Evolutionary conservation across 2,888 invertebrate genomes (phyloP).

Genomic region (Macrostomum cliftonense): DNA sequence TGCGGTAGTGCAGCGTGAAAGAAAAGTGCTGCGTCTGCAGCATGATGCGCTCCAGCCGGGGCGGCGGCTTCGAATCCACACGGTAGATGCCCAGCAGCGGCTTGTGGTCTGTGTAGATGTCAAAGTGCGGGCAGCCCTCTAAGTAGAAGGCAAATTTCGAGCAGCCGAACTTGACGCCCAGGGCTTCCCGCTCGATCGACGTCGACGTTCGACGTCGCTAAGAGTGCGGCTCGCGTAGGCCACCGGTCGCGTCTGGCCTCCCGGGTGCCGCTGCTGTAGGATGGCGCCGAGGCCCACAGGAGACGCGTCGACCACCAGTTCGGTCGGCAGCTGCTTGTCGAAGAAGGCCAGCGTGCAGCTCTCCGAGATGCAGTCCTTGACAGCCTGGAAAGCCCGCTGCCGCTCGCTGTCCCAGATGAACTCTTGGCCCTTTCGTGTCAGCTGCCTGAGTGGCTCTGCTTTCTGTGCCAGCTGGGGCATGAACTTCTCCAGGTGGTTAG

Average conservation of each 20-base stretch:
- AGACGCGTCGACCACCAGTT: constrained; percentile 15
- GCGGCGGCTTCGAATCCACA: too few species aligned
- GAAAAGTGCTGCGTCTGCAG: too few species aligned
- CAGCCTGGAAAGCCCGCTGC: constrained; percentile 4
- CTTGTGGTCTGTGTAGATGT: too few species aligned
- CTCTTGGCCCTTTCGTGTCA: neutral
- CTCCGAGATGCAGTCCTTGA: constrained; percentile 8
- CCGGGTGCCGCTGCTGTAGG: constrained; percentile 13
- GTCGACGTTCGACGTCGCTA: constrained; percentile 10
- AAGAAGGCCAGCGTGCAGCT: constrained; percentile 14
- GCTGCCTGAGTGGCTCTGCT: constrained; percentile 2
- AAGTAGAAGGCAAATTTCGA: neutral
- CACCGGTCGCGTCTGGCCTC: constrained; percentile 6
- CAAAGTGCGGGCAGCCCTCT: neutral
- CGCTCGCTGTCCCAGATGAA: constrained; percentile 7
- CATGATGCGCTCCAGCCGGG: too few species aligned
- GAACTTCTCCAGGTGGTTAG: constrained; percentile 10
- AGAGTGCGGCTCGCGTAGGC: constrained; percentile 14
- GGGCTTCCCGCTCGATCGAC: constrained; percentile 10
- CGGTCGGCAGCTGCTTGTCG: constrained; percentile 11
- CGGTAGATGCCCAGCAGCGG: neutral
- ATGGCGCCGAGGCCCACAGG: constrained; percentile 16
- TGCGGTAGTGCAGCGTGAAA: too few species aligned
- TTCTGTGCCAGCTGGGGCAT: constrained; percentile 10
- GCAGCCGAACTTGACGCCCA: constrained; percentile 8